These are phyloP conservation scores for Epinephelus malabaricus DNA, from an alignment of 2,797 vertebrate genomes.

Conservation along the genomic window DNA sequence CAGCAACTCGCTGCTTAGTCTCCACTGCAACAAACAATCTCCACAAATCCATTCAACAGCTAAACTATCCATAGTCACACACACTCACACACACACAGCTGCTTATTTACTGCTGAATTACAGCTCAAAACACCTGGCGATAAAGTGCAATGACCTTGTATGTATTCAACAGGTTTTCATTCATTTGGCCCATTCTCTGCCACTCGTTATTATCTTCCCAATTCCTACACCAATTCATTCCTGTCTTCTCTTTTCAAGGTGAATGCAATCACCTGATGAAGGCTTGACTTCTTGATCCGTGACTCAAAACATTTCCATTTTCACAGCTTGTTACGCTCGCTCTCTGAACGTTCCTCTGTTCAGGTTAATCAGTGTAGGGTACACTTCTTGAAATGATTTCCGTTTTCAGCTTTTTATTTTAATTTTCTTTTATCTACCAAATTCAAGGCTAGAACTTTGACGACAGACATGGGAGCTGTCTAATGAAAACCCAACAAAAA, in stretches of 20 bases:
- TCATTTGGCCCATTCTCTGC: not conserved
- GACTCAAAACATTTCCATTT: not conserved
- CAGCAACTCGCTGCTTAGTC: no score
- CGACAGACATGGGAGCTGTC: no score
- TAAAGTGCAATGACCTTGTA: not conserved
- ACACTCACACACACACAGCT: no score
- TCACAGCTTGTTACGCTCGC: not conserved
- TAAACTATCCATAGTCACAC: no score
- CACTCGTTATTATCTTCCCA: not conserved
- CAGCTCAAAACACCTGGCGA: no score
- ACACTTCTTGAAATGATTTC: not conserved
- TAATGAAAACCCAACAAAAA: not conserved
- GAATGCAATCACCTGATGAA: not conserved
- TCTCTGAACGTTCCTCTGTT: not conserved
- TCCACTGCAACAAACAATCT: no score
- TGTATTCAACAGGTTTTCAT: not conserved
- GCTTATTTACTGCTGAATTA: no score
- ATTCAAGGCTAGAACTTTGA: not conserved
- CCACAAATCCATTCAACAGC: no score
- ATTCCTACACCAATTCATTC: not conserved
- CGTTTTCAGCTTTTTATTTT: not conserved
- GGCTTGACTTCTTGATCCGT: conserved; percentile 1
- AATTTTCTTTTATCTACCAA: not conserved
- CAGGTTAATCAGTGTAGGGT: no score
- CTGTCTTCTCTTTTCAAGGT: not conserved